A percentile compares a stretch with the other conserved stretches of the same genome.
These are phyloP conservation scores for Sesamia nonagrioides DNA, from an alignment of 1,140 invertebrate genomes.

Conservation along the genomic window DNA sequence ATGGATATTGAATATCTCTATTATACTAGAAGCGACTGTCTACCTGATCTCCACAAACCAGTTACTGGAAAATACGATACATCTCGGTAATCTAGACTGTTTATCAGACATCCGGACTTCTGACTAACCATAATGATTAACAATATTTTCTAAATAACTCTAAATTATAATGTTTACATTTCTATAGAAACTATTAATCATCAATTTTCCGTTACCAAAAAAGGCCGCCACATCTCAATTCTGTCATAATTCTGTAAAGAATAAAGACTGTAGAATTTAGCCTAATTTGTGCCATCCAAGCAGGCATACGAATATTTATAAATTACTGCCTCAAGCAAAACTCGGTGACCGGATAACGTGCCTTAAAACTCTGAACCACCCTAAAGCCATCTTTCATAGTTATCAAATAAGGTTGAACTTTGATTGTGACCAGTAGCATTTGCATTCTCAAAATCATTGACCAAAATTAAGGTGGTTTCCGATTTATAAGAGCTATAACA, in stretches of 20 bases:
- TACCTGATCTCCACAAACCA: too few relatives aligned
- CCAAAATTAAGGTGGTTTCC: slow-evolving; percentile 80
- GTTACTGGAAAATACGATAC: too few relatives aligned
- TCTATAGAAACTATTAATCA: slow-evolving; percentile 17
- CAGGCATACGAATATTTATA: slow-evolving; percentile 73
- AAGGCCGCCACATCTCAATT: slow-evolving; percentile 64
- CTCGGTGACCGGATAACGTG: slow-evolving; percentile 74
- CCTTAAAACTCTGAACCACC: slow-evolving; percentile 43
- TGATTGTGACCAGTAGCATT: slow-evolving; percentile 58
- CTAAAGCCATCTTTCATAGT: slow-evolving; percentile 53
- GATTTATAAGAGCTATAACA: slow-evolving; percentile 75
- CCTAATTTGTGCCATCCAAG: slow-evolving; percentile 76
- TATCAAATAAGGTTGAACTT: slow-evolving; percentile 48
- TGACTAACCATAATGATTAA: neutral
- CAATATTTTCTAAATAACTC: neutral
- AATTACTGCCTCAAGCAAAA: slow-evolving; percentile 76
- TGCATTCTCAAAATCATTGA: slow-evolving; percentile 81
- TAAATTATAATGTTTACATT: slow-evolving; percentile 30
- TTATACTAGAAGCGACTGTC: too few relatives aligned
- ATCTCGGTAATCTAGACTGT: too few relatives aligned
- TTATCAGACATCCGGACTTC: too few relatives aligned
- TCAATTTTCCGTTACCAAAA: slow-evolving; percentile 33
- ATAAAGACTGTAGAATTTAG: slow-evolving; percentile 73
- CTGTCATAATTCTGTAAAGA: slow-evolving; percentile 72
- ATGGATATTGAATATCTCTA: too few relatives aligned